These are phyloP conservation scores for Galbula dea DNA, from an alignment of 2,113 vertebrate genomes.

Conservation along the genomic window DNA sequence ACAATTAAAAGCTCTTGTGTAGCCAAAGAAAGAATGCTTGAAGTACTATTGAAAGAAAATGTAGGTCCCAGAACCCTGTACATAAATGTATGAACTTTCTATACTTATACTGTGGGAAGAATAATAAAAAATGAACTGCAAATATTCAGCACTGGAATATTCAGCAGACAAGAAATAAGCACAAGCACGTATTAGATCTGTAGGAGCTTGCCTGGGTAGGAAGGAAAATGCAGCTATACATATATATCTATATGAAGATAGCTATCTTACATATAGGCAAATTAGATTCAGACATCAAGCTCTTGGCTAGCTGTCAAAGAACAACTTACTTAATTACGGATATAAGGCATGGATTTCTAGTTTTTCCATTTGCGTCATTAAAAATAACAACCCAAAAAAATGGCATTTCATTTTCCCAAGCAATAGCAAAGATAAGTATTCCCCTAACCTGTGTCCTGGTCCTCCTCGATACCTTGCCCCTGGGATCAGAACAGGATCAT, in stretches of 20 bases:
- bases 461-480: conserved; percentile 85
- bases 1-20: not conserved
- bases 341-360: not conserved
- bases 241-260: not conserved
- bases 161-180: not conserved
- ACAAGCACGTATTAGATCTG: not conserved
- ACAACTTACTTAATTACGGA: not conserved
- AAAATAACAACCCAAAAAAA: not conserved
- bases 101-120: not conserved
- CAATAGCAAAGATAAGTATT: not conserved
- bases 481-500: conserved; percentile 92
- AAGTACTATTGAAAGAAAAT: not conserved
- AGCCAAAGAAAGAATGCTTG: not conserved
- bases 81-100: not conserved
- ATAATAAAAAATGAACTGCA: not conserved
- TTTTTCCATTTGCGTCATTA: not conserved
- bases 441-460: conserved; percentile 88
- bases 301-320: not conserved
- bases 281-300: not conserved
- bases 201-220: not conserved
- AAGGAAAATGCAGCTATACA: not conserved
- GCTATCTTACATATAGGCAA: not conserved
- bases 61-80: not conserved
- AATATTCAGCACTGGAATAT: not conserved
- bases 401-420: not conserved